These are phyloP conservation scores for Empis stercorea DNA, from an alignment of 2,888 invertebrate genomes.

Conservation along the genomic window DNA sequence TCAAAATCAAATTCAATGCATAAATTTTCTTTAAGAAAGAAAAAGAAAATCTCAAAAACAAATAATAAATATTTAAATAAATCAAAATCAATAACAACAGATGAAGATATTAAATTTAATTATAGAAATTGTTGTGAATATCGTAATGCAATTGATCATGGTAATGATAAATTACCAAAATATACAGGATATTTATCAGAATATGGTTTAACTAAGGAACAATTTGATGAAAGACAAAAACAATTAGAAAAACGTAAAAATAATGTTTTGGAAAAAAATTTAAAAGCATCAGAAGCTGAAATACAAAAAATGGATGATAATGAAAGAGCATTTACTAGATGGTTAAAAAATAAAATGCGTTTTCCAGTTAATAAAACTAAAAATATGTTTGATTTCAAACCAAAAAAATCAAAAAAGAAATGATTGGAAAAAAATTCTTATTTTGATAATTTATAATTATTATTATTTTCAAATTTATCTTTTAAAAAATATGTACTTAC, in stretches of 20 bases:
- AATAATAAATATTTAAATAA: neutral
- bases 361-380: conserved; percentile 33
- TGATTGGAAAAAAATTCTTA: too few species aligned
- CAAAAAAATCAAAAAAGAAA: too few species aligned
- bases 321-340: conserved; percentile 41
- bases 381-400: conserved; percentile 22
- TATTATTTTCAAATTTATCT: too few species aligned
- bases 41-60: neutral
- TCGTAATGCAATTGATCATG: conserved; percentile 24
- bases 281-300: conserved; percentile 35
- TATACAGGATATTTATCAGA: conserved; percentile 42
- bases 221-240: conserved; percentile 35
- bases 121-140: conserved; percentile 36
- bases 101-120: conserved; percentile 22
- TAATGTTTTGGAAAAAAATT: conserved; percentile 22
- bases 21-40: too few species aligned
- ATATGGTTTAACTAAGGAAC: conserved; percentile 40
- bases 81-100: neutral
- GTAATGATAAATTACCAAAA: conserved; percentile 34
- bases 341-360: conserved; percentile 39
- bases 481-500: too few species aligned
- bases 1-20: too few species aligned
- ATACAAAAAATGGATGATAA: conserved; percentile 38
- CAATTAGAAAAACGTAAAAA: conserved; percentile 28
- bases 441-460: too few species aligned